Conservation (phyloP, 1,140 invertebrate genomes). For the Drosophila sechellia region DNA sequence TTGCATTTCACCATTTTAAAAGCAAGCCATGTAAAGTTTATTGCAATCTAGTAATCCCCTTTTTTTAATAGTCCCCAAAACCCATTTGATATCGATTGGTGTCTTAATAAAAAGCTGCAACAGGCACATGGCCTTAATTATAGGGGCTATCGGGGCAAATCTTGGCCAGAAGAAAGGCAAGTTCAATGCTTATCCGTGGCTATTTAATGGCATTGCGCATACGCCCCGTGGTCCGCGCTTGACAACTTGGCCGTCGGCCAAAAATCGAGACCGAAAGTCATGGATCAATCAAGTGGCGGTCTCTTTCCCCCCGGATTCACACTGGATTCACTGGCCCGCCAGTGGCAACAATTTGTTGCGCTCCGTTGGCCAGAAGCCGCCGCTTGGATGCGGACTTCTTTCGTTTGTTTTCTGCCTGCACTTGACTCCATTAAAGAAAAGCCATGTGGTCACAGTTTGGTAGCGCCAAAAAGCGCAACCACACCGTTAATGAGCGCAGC, state of each 20-base stretch:
- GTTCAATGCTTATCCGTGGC: constrained; percentile 72
- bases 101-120: constrained; percentile 20
- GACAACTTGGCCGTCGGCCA: constrained; percentile 67
- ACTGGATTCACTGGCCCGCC: not conserved
- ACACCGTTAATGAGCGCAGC: constrained; percentile 70
- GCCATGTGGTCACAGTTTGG: constrained; percentile 72
- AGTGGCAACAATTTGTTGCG: constrained; percentile 70
- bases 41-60: constrained; percentile 13
- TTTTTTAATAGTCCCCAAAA: constrained; percentile 23
- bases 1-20: too few species aligned
- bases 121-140: constrained; percentile 67
- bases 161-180: constrained; percentile 40
- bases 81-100: constrained; percentile 42
- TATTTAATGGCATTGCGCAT: constrained; percentile 71
- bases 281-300: constrained; percentile 69
- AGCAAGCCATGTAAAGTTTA: not conserved
- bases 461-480: constrained; percentile 49
- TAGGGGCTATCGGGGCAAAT: constrained; percentile 14
- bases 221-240: constrained; percentile 53
- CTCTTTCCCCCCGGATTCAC: not conserved
- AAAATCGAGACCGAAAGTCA: constrained; percentile 60
- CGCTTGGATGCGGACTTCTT: constrained; percentile 20
- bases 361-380: constrained; percentile 49
- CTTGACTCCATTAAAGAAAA: constrained; percentile 68
- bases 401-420: constrained; percentile 40